These are phyloP conservation scores for Macrophya annulata DNA, from an alignment of 2,888 invertebrate genomes.

Conservation along the genomic window DNA sequence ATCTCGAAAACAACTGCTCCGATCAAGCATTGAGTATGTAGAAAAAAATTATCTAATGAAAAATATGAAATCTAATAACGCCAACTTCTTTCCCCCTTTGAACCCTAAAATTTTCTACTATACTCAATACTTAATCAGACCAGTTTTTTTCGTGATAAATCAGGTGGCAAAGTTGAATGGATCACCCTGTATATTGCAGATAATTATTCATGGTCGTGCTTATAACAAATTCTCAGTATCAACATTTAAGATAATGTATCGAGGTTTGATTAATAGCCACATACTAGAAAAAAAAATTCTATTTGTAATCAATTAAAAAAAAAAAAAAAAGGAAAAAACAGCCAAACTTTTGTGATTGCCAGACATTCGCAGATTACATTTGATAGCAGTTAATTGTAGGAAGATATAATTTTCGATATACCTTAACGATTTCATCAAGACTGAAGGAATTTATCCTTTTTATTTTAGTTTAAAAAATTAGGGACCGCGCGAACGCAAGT, in stretches of 20 bases:
- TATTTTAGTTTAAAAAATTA: slow-evolving; percentile 2
- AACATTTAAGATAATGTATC: not conserved
- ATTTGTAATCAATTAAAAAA: not conserved
- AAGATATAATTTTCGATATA: not conserved
- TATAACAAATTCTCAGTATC: not conserved
- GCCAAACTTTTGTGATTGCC: not conserved
- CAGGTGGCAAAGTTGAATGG: too few relatives aligned
- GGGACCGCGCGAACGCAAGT: slow-evolving; percentile 57
- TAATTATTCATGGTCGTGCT: not conserved
- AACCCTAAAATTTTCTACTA: too few relatives aligned
- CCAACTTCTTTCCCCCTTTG: too few relatives aligned
- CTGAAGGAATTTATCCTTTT: not conserved
- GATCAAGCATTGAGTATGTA: too few relatives aligned
- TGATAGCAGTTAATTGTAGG: not conserved
- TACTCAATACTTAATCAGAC: too few relatives aligned
- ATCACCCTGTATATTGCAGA: too few relatives aligned
- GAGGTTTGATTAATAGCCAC: not conserved
- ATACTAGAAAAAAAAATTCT: not conserved
- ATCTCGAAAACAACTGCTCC: too few relatives aligned
- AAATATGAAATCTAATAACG: too few relatives aligned
- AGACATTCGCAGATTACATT: not conserved
- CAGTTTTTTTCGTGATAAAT: too few relatives aligned
- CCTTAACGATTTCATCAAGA: not conserved
- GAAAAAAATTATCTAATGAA: too few relatives aligned
- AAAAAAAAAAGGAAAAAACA: not conserved